Base-by-base conservation (phyloP, 2,888 invertebrate genomes). In the Pollenia labialis region DNA sequence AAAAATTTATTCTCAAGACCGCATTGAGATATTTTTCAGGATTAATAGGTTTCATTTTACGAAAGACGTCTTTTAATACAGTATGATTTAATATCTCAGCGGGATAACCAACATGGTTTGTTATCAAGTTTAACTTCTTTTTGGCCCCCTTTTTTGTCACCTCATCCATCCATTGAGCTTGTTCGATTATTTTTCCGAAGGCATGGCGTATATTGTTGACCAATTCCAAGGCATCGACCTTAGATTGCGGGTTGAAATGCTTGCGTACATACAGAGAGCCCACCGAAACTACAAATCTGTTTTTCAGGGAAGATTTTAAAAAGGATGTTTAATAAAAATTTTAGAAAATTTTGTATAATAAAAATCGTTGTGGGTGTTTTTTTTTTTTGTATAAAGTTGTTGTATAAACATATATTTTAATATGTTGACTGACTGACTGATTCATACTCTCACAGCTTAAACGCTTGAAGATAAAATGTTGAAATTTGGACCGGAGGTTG, bases 81-180 rank as follows among this genome's bases (percentile, higher is more conserved):
- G 94, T 94, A 89, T 98, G 95, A 90, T 98, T 96, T 68, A 98
- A 94, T 91, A 98, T 95, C 92, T 98, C 98, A 90, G 96, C 96
- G 0, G 98, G 98, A 93, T 98, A 98, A 0, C 97, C 98, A 91
- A 99, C 98, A 92, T 98, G 97, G 0, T 97, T 96, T 1, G 96
- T 95, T 96, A 99, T 98, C 0, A 96, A 95, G 81, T 95, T 95
- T 0, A 97, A 96, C 92, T 98, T 98, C 85, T 96, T 95, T 85
- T 97, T 92, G 0, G 97, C 98, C 77, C 95, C 95, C 88, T 94
- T 93, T 66, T 96, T 96, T 0, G 99, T 99, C 88, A 94, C 93
- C 0, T 95, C 95, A 91, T 99, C 98, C 99, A 99, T 99, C 99
- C 99, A 99, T 62, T 97, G 96, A n/a, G 98, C 96, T 81, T 95